Percentiles rank a stretch among this genome's conserved stretches.
phyloP scores from a whole-genome alignment of 2,888 invertebrate species.

The Tipula lateralis region DNA sequence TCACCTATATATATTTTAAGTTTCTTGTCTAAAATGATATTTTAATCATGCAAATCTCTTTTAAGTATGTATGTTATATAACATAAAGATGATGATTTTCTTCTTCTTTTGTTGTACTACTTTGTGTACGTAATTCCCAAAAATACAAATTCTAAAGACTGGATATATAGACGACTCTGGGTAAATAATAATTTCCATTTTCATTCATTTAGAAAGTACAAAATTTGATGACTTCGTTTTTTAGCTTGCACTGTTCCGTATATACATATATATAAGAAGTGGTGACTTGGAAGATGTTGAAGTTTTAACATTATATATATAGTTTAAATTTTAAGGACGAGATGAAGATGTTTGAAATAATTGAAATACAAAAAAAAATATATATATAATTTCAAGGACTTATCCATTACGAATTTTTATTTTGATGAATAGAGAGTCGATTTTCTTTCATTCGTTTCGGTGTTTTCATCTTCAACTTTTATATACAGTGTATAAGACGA shows the following conservation, averaged over 20 bases:
- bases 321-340: not conserved
- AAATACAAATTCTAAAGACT: not conserved
- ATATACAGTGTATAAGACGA: not conserved
- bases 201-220: not conserved
- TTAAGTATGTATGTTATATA: not conserved
- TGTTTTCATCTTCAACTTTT: not conserved
- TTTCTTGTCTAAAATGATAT: slow-evolving; percentile 19
- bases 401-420: slow-evolving; percentile 16
- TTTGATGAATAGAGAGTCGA: slow-evolving; percentile 19
- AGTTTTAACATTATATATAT: not conserved
- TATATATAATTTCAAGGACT: slow-evolving; percentile 24
- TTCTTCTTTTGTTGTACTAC: not conserved
- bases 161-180: not conserved
- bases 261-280: not conserved
- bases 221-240: not conserved
- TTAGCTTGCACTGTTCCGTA: not conserved
- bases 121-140: slow-evolving; percentile 7
- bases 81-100: not conserved
- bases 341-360: slow-evolving; percentile 11
- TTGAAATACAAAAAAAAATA: slow-evolving; percentile 13
- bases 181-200: slow-evolving; percentile 24
- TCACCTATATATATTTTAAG: not conserved
- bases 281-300: slow-evolving; percentile 13
- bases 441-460: not conserved
- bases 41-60: slow-evolving; percentile 19